Evolutionary conservation across 2,888 invertebrate genomes (phyloP).

Genomic region (Eupithecia vulgata): DNA sequence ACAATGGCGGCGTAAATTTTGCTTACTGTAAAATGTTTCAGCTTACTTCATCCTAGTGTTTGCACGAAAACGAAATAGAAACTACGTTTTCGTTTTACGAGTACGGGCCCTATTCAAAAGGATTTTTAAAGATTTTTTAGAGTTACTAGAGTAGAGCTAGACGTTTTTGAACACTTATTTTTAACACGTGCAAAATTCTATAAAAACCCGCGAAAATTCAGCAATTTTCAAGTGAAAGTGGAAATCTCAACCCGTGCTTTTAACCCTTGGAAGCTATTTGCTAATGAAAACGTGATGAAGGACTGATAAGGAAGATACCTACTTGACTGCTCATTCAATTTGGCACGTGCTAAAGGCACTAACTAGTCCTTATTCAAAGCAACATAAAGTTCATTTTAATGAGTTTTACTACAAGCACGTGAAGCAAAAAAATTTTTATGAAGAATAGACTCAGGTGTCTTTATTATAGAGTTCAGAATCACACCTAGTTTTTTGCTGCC

Average conservation of each 20-base stretch:
- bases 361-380: neutral
- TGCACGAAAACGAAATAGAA: too few species aligned
- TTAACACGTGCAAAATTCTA: neutral
- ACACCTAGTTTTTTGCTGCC: neutral
- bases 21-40: too few species aligned
- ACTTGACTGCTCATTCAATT: neutral
- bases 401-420: neutral
- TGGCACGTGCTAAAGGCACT: neutral
- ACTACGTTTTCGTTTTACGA: too few species aligned
- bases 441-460: neutral
- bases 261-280: neutral
- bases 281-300: constrained; percentile 10
- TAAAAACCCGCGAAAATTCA: neutral
- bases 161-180: neutral
- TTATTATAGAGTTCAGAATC: neutral
- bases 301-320: neutral
- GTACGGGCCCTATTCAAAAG: too few species aligned
- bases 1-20: too few species aligned
- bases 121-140: too few species aligned
- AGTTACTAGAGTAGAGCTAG: too few species aligned
- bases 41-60: too few species aligned
- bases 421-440: neutral
- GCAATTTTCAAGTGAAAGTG: constrained; percentile 1
- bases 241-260: constrained; percentile 7
- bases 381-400: neutral